These are phyloP conservation scores for Misgurnus anguillicaudatus DNA, from an alignment of 2,113 vertebrate genomes.

Conservation along the genomic window DNA sequence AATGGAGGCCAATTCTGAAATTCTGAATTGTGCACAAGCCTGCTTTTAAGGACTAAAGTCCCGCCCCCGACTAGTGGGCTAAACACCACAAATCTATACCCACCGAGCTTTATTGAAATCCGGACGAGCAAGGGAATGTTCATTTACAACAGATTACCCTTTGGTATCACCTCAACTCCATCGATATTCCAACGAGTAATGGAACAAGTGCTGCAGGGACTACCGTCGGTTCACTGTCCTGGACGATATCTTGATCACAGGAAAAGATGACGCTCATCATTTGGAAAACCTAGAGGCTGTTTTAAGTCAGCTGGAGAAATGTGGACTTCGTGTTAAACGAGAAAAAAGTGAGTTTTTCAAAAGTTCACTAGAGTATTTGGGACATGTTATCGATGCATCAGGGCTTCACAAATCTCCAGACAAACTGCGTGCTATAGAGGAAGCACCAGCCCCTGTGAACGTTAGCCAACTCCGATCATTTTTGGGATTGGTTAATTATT, in stretches of 20 bases:
- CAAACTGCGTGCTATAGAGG: constrained; percentile 16
- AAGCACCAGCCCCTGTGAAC: constrained; percentile 29
- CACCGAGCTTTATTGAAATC: too few species aligned
- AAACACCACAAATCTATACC: too few species aligned
- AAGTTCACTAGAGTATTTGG: constrained; percentile 13
- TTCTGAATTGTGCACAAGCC: too few species aligned
- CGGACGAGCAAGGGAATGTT: constrained; percentile 43
- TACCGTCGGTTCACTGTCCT: constrained; percentile 18
- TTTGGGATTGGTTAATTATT: constrained; percentile 40
- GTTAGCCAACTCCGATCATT: constrained; percentile 26
- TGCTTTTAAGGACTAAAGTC: too few species aligned
- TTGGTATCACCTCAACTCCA: constrained; percentile 27
- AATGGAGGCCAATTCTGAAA: too few species aligned
- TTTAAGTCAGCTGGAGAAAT: constrained; percentile 17
- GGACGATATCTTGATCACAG: not conserved
- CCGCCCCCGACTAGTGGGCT: too few species aligned
- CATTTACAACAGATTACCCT: constrained; percentile 17
- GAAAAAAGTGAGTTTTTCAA: constrained; percentile 42
- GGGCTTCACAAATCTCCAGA: constrained; percentile 42
- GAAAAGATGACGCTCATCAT: too few species aligned
- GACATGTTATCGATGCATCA: constrained; percentile 29
- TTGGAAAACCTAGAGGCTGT: too few species aligned
- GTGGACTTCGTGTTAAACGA: not conserved
- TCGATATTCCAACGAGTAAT: constrained; percentile 34
- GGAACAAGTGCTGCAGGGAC: constrained; percentile 35